phyloP scores from a whole-genome alignment of 2,888 invertebrate genomes.

The Anthoptus insignis region DNA sequence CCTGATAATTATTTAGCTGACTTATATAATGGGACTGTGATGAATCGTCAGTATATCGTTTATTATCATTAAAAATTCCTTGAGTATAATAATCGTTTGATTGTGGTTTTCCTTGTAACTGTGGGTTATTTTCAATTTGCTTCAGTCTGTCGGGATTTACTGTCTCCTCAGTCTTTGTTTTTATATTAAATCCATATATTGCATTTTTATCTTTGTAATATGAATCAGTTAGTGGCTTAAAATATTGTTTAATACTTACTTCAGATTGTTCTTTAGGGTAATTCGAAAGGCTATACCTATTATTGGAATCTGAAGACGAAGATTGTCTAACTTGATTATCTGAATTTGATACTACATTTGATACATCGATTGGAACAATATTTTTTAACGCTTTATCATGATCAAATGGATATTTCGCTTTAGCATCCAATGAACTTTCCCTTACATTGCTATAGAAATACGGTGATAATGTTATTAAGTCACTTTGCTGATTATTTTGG shows the following conservation, averaged over 20 bases:
- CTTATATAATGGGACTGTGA: constrained; percentile 59
- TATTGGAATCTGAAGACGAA: constrained; percentile 55
- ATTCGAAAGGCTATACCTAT: constrained; percentile 58
- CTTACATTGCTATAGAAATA: constrained; percentile 64
- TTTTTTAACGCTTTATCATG: constrained; percentile 82
- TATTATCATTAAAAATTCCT: constrained; percentile 54
- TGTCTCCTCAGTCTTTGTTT: constrained; percentile 70
- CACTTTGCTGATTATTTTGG: constrained; percentile 62
- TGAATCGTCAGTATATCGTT: constrained; percentile 59
- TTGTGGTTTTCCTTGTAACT: constrained; percentile 64
- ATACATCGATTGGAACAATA: constrained; percentile 80
- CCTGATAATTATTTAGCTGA: constrained; percentile 63
- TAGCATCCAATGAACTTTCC: constrained; percentile 64
- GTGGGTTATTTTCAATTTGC: constrained; percentile 61
- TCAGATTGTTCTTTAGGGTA: constrained; percentile 70
- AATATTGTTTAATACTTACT: constrained; percentile 66
- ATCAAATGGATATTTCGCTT: constrained; percentile 74
- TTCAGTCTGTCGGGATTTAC: constrained; percentile 58
- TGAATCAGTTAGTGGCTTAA: constrained; percentile 70
- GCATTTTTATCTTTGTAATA: constrained; percentile 80
- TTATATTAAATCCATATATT: constrained; percentile 70
- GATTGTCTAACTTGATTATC: constrained; percentile 61
- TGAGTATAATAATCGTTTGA: constrained; percentile 61
- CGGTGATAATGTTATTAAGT: constrained; percentile 72
- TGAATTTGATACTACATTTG: constrained; percentile 74